Evolutionary conservation across 1,140 invertebrate genomes (phyloP).

Genomic region (Orius insidiosus): DNA sequence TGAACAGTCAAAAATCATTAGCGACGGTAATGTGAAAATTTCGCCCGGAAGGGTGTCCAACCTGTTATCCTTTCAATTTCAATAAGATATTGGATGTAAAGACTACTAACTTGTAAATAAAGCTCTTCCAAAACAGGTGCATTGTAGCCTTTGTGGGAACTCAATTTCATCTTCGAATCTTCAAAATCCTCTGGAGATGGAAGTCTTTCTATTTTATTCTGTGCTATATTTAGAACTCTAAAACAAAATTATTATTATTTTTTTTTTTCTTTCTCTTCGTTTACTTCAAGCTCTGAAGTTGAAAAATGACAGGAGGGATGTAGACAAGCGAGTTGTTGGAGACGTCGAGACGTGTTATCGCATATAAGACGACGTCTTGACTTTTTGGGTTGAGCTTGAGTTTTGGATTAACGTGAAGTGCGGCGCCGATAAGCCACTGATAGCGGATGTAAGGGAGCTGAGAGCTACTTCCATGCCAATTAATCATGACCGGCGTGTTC

Average conservation of each 20-base stretch:
- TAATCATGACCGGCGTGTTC: slow-evolving; percentile 73
- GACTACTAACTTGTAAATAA: slow-evolving; percentile 33
- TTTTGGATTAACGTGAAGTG: slow-evolving; percentile 66
- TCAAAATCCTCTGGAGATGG: slow-evolving; percentile 31
- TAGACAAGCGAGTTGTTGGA: slow-evolving; percentile 73
- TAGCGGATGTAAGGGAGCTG: slow-evolving; percentile 46
- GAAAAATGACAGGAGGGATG: slow-evolving; percentile 67
- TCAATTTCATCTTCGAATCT: slow-evolving; percentile 16
- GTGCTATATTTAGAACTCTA: slow-evolving; percentile 66
- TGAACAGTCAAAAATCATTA: slow-evolving; percentile 74
- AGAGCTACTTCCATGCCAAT: slow-evolving; percentile 73
- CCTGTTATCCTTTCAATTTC: slow-evolving; percentile 55
- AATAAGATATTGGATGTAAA: neutral
- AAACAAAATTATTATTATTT: slow-evolving; percentile 19
- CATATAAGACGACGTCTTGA: slow-evolving; percentile 57
- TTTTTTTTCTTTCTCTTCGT: too few relatives aligned
- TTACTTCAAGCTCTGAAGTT: slow-evolving; percentile 49
- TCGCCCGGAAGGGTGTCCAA: slow-evolving; percentile 61
- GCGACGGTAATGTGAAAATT: slow-evolving; percentile 59
- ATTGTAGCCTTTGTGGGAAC: slow-evolving; percentile 30
- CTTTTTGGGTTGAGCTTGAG: slow-evolving; percentile 51
- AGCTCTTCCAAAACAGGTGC: slow-evolving; percentile 75
- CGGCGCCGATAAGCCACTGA: slow-evolving; percentile 71
- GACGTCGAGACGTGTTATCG: slow-evolving; percentile 85
- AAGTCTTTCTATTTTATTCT: slow-evolving; percentile 68